Evolutionary conservation across 2,888 invertebrate species (phyloP).

Genomic region (Melitaea athalia): DNA sequence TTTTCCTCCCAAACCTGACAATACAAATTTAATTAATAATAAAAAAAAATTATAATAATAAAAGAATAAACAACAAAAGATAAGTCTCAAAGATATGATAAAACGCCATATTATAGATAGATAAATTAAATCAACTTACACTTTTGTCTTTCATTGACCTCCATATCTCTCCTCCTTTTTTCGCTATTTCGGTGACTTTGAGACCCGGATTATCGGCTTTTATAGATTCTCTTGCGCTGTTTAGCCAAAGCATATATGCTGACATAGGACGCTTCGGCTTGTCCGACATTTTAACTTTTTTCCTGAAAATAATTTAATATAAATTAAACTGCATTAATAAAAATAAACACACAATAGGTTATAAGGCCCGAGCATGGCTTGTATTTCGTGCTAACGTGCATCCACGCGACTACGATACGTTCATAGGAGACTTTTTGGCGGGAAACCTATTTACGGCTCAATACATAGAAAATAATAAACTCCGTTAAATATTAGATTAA

Average conservation of each 20-base stretch:
- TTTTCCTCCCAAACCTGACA: constrained; percentile 94
- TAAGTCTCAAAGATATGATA: constrained; percentile 21
- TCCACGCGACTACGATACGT: constrained; percentile 55
- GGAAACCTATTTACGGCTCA: constrained; percentile 66
- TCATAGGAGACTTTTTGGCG: constrained; percentile 78
- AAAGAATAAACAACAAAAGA: constrained; percentile 21
- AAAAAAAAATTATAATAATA: constrained; percentile 37
- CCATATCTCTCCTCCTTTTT: constrained; percentile 98
- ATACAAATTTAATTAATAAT: constrained; percentile 15
- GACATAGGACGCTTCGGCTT: constrained; percentile 97
- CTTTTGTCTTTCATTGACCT: constrained; percentile 93
- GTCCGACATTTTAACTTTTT: constrained; percentile 88
- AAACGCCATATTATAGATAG: constrained; percentile 20
- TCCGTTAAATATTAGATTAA: constrained; percentile 38
- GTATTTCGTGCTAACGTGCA: constrained; percentile 51
- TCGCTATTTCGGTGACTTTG: constrained; percentile 95
- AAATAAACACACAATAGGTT: constrained; percentile 57
- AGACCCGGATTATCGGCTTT: constrained; percentile 96
- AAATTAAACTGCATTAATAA: constrained; percentile 39
- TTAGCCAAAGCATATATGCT: constrained; percentile 98
- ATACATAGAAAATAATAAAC: constrained; percentile 35
- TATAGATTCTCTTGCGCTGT: constrained; percentile 92
- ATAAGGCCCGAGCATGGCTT: constrained; percentile 42
- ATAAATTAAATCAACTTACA: constrained; percentile 75
- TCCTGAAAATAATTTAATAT: constrained; percentile 60